Evolutionary conservation across 2,888 invertebrate species (phyloP), one percentile per base, ranked within the genome.

Genomic region (Pristionchus fissidentatus): DNA sequence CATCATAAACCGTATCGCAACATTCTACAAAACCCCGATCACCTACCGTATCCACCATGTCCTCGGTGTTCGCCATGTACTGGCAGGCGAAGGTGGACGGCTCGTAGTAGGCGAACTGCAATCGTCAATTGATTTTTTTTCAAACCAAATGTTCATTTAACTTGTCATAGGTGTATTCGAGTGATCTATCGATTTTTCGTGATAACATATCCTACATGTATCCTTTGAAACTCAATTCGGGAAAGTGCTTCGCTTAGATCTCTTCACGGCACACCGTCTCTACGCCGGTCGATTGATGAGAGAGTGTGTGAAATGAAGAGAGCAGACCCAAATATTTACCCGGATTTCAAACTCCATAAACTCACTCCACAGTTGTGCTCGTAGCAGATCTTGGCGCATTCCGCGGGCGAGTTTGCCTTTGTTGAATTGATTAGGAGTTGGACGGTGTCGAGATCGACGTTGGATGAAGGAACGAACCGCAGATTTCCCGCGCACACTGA

Each of bases 101-200:
- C 19, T 87, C 86, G 81, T 84, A 90, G 81, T 87, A 86, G 52
- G 90, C 89, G 70, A 87, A 89, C 89, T 89, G 84, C 85, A 88
- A 81, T 41, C 13, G 19, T 29, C 0, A 49, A 1, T 19, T 32
- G 19, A n/a, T 10, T 19, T 15, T 49, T 7, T 32, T 1, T 41
- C 2, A n/a, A 8, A 22, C 13, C 13, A 49, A 19, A 49, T 49
- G n/a, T n/a, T n/a, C n/a, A n/a, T n/a, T n/a, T n/a, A n/a, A n/a
- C n/a, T n/a, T n/a, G 1, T 19, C 26, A 43, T 82, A 43, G 29
- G 15, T 19, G 10, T 26, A 10, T 62, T 62, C 10, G 29, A 10
- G 10, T 62, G 10, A 19, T 62, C 10, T 22, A 62, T n/a, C 22
- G 62, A 19, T 26, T 62, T n/a, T n/a, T n/a, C n/a, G n/a, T n/a